Evolutionary conservation across 2,797 vertebrate genomes (phyloP).

Genomic region (Gymnoscopelus microlampas): DNA sequence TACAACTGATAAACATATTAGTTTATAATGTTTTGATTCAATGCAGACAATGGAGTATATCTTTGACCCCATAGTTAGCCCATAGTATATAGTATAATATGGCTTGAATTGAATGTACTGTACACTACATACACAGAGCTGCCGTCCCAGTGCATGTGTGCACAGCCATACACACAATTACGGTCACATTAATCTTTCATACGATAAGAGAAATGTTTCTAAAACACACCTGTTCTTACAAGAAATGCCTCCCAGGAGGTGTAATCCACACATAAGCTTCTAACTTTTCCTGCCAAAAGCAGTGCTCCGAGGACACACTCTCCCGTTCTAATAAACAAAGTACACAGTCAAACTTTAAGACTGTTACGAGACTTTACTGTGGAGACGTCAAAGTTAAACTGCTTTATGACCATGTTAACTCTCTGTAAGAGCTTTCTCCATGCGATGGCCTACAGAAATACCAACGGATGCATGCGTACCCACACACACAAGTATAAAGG

Average conservation of each 20-base stretch:
- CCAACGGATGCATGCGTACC: background rate
- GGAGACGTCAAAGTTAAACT: constrained; percentile 22
- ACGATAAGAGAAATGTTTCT: constrained; percentile 3
- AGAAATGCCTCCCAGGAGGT: constrained; percentile 31
- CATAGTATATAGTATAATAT: no score
- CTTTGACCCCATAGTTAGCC: no score
- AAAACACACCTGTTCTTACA: background rate
- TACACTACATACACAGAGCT: no score
- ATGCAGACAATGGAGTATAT: no score
- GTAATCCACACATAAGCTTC: constrained; percentile 30
- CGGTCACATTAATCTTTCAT: constrained; percentile 24
- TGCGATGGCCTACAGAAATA: constrained; percentile 1
- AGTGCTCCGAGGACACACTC: constrained; percentile 25
- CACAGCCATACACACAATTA: background rate
- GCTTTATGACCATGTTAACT: constrained; percentile 28
- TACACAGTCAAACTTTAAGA: background rate
- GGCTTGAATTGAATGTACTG: no score
- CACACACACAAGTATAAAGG: background rate
- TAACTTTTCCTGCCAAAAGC: constrained; percentile 40
- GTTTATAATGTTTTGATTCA: no score
- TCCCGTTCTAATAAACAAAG: constrained; percentile 28
- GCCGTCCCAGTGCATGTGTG: no score
- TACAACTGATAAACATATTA: no score
- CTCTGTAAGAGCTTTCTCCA: background rate
- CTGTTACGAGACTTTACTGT: background rate